These are phyloP conservation scores for Thymelicus lineola DNA, from an alignment of 2,888 invertebrate genomes.

Conservation along the genomic window DNA sequence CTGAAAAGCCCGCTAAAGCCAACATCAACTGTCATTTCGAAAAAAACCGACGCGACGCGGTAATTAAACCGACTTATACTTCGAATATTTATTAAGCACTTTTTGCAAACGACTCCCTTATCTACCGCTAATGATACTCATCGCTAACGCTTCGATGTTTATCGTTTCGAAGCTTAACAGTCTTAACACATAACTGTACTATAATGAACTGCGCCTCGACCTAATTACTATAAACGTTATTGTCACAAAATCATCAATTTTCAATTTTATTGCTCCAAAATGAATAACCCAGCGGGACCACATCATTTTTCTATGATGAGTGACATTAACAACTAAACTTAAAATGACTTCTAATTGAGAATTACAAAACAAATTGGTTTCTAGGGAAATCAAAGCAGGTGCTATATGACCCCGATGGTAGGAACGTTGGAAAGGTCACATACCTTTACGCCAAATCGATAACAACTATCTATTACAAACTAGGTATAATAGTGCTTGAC, in stretches of 20 bases:
- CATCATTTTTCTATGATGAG: conserved; percentile 25
- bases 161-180: no score
- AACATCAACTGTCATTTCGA: no score
- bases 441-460: not conserved
- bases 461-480: no score
- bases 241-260: conserved; percentile 26
- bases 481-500: no score
- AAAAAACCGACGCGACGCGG: no score
- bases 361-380: conserved; percentile 25
- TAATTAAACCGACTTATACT: no score
- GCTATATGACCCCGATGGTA: not conserved
- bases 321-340: conserved; percentile 24
- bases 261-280: conserved; percentile 23
- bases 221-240: conserved; percentile 6
- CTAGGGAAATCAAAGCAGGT: conserved; percentile 31
- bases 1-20: no score
- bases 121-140: no score
- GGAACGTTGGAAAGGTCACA: not conserved
- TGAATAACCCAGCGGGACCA: conserved; percentile 21
- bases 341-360: conserved; percentile 18
- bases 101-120: no score
- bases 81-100: no score
- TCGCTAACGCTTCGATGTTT: no score
- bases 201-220: not conserved
- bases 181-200: no score